phyloP scores from a whole-genome alignment of 2,888 invertebrate genomes.

The Laspeyria flexula region DNA sequence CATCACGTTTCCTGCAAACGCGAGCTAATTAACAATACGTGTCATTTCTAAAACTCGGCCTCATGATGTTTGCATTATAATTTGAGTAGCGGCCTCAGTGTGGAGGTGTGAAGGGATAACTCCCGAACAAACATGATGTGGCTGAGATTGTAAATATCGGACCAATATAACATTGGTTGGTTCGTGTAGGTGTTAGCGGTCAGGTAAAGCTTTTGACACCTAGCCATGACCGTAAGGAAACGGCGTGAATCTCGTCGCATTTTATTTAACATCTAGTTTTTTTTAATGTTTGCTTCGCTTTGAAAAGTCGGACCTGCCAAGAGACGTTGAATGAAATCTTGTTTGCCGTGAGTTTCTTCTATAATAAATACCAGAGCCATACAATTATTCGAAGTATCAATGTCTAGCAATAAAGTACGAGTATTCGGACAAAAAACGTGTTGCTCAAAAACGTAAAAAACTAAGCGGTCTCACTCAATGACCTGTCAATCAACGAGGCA shows the following conservation, averaged over 20 bases:
- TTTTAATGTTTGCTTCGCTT: conserved; percentile 69
- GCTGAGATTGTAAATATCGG: conserved; percentile 74
- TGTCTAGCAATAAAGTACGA: conserved; percentile 24
- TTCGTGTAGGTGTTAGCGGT: conserved; percentile 74
- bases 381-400: conserved; percentile 34
- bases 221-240: conserved; percentile 65
- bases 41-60: conserved; percentile 64
- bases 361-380: conserved; percentile 19
- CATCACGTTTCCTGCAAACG: conserved; percentile 39
- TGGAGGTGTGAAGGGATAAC: conserved; percentile 82
- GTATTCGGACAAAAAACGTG: conserved; percentile 34
- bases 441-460: conserved; percentile 31
- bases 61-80: conserved; percentile 70
- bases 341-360: conserved; percentile 37
- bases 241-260: conserved; percentile 79
- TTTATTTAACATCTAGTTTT: conserved; percentile 73
- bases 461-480: conserved; percentile 46
- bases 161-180: conserved; percentile 52
- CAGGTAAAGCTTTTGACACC: conserved; percentile 86
- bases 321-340: conserved; percentile 59
- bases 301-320: conserved; percentile 51
- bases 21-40: conserved; percentile 49
- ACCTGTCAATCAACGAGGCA: conserved; percentile 58
- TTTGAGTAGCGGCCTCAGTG: conserved; percentile 74
- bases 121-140: conserved; percentile 77